Evolutionary conservation across 1,140 invertebrate genomes (phyloP).

Genomic region (Steinernema khuongi): DNA sequence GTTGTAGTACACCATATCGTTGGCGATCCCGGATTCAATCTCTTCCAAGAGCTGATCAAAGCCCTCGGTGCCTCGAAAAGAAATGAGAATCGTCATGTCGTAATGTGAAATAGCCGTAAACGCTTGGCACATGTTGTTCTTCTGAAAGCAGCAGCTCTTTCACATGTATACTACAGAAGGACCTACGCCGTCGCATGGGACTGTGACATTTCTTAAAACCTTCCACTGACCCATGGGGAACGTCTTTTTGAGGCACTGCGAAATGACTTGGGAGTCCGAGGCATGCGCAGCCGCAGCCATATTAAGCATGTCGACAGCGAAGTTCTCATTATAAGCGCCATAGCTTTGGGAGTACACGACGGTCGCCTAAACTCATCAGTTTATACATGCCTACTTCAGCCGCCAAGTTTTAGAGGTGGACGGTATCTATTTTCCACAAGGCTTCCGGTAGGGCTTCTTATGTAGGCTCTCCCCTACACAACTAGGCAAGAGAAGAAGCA

Average conservation of each 20-base stretch:
- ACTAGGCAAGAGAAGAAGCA: too few relatives aligned
- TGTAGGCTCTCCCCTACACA: too few relatives aligned
- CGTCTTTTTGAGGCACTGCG: neutral
- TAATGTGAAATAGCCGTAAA: conserved; percentile 8
- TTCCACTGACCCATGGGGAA: neutral
- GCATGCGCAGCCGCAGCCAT: conserved; percentile 6
- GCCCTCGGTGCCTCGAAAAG: conserved; percentile 9
- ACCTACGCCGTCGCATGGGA: neutral
- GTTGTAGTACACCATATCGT: conserved; percentile 11
- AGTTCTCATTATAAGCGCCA: neutral
- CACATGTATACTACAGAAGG: neutral
- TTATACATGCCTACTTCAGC: too few relatives aligned
- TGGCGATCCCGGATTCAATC: neutral
- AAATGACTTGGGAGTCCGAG: neutral
- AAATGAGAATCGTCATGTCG: conserved; percentile 14
- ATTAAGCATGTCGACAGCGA: neutral
- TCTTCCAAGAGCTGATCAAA: neutral
- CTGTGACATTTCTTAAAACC: neutral
- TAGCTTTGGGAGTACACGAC: neutral
- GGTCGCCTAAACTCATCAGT: neutral
- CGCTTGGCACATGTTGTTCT: neutral
- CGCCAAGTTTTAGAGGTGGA: too few relatives aligned
- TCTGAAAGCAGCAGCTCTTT: neutral
- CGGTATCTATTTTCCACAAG: too few relatives aligned
- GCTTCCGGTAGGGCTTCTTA: too few relatives aligned